Conservation (phyloP, 2,888 invertebrate species). For the Bugula neritina region DNA sequence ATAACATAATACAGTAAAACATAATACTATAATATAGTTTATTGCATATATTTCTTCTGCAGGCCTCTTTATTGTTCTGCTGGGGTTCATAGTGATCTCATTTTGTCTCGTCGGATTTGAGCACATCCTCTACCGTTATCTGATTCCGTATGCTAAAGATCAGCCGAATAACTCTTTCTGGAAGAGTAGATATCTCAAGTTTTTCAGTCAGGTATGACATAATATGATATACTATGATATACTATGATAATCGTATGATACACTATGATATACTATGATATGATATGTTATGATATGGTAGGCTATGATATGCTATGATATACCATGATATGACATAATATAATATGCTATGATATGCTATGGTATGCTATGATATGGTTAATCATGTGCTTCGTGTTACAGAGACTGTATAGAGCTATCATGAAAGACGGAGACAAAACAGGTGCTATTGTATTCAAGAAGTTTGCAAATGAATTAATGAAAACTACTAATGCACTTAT, state of each 20-base stretch:
- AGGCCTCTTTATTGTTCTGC: conserved; percentile 2
- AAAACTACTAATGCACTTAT: conserved; percentile 16
- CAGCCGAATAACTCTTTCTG: background rate
- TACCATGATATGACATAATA: no score
- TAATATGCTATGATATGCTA: no score
- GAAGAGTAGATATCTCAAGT: background rate
- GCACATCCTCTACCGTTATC: background rate
- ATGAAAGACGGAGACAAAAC: background rate
- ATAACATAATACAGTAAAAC: no score
- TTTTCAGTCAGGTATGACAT: conserved; percentile 12
- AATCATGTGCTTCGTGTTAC: no score
- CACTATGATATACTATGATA: no score
- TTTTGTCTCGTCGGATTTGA: background rate
- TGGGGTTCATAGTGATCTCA: background rate
- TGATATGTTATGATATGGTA: no score
- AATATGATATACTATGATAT: background rate
- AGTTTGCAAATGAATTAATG: background rate
- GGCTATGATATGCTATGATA: no score
- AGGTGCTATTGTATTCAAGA: background rate
- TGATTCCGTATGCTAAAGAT: conserved; percentile 7
- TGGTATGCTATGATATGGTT: no score
- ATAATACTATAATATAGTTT: no score
- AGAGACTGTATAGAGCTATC: conserved; percentile 16
- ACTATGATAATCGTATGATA: no score
- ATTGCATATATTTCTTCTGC: background rate